Evolutionary conservation across 2,888 invertebrate genomes (phyloP).

Genomic region (Nomada ferruginata): DNA sequence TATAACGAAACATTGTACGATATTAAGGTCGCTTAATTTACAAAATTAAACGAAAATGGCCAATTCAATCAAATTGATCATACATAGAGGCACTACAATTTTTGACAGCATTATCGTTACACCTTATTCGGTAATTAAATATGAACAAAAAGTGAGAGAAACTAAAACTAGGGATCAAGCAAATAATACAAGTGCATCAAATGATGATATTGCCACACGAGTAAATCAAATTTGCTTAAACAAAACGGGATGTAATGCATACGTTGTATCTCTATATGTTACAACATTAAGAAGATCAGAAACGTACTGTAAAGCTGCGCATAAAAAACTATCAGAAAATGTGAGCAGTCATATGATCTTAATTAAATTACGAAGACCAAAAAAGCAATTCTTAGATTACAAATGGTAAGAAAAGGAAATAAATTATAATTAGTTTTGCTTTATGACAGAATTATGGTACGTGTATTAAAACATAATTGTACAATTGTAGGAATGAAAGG

Average conservation of each 20-base stretch:
- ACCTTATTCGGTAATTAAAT: conserved; percentile 40
- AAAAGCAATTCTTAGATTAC: conserved; percentile 88
- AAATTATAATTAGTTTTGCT: conserved; percentile 11
- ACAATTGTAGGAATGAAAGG: conserved; percentile 85
- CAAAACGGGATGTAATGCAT: conserved; percentile 73
- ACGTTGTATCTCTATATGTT: conserved; percentile 76
- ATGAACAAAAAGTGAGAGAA: conserved; percentile 32
- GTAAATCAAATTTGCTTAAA: conserved; percentile 64
- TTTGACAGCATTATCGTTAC: conserved; percentile 74
- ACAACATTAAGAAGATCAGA: conserved; percentile 66
- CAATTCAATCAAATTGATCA: conserved; percentile 69
- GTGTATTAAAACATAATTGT: conserved; percentile 17
- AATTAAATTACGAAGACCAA: conserved; percentile 86
- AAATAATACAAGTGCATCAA: neutral
- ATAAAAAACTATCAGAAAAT: conserved; percentile 34
- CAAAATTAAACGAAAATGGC: conserved; percentile 67
- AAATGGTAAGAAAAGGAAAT: conserved; percentile 86
- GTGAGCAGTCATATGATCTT: conserved; percentile 60
- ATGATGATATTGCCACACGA: neutral
- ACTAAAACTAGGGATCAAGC: conserved; percentile 2
- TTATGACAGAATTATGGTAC: neutral
- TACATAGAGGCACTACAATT: conserved; percentile 69
- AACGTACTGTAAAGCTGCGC: conserved; percentile 73
- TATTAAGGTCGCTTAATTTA: conserved; percentile 5
- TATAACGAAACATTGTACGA: conserved; percentile 6